Percentiles rank a stretch among this genome's conserved stretches.
phyloP scores from a whole-genome alignment of 2,888 invertebrate genomes.

The Belgica antarctica region DNA sequence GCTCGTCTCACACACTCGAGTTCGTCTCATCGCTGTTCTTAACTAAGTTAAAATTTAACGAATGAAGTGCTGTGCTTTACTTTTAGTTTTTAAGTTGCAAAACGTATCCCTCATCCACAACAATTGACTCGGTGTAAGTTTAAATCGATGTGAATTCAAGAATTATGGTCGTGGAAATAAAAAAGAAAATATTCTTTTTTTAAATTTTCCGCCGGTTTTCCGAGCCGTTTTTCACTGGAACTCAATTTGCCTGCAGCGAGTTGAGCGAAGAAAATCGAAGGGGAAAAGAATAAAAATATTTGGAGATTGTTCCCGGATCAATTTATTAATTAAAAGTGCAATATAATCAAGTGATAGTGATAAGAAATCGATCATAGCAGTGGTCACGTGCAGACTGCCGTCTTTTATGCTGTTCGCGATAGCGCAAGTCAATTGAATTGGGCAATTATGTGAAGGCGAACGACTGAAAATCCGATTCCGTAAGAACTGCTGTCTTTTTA shows the following conservation, averaged over 20 bases:
- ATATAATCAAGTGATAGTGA: neutral
- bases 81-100: neutral
- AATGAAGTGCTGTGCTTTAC: constrained; percentile 21
- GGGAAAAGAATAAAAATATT: no score
- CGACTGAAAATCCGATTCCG: neutral
- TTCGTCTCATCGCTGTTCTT: neutral
- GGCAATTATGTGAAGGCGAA: neutral
- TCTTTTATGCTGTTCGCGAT: neutral
- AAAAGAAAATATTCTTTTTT: no score
- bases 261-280: neutral
- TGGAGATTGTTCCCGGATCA: no score
- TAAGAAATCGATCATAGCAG: neutral
- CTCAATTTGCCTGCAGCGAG: neutral
- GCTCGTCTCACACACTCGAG: constrained; percentile 15
- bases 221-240: neutral
- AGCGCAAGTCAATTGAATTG: neutral
- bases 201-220: neutral
- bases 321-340: neutral
- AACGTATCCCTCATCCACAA: neutral
- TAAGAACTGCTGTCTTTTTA: neutral
- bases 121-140: neutral
- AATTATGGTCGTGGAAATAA: no score
- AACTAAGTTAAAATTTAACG: constrained; percentile 30
- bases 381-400: neutral
- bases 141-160: no score